Base-by-base conservation (phyloP, 2,797 vertebrate genomes). In the Tiaroga cobitis region DNA sequence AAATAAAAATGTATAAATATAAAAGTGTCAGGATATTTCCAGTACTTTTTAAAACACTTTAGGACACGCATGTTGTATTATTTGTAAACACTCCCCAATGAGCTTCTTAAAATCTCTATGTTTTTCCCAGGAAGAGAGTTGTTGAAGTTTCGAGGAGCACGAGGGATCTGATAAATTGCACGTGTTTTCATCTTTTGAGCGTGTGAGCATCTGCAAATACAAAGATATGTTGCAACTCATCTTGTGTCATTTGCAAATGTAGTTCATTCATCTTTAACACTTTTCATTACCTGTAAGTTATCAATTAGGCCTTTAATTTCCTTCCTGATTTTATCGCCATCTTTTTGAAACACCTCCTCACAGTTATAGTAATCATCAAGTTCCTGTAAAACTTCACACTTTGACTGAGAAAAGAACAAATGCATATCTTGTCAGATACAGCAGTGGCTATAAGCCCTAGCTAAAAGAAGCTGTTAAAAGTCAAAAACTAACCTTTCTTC, bases 261-360 rank as follows among this genome's bases (percentile, higher is more conserved):
- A 15, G 41, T 74, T 10, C 29, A 65, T 32, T 10, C 4, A 49
- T n/a, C 32, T 68, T 67, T 32, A 76, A 46, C 18, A 72, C 18
- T 37, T 56, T 61, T 76, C 1, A 18, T 43, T 83, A 88, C 89
- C 87, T 89, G n/a, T 6, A 90, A 34, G 51, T 90, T 88, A 0
- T 65, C 5, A 65, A 87, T 80, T 11, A 88, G 72, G 9, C 89
- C 89, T 51, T 49, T 6, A 15, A 70, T 81, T 85, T 90, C 89
- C 0, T 5, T 81, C 51, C 56, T 74, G 16, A 85, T 76, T 18
- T 39, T 26, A 37, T 26, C 9, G 4, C 0, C n/a, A 34, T 41
- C 2, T 4, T 32, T 16, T 49, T 2, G 32, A 68, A 37, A 85
- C 3, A 0, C 85, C 68, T 79, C 65, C 70, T 29, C 5, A 37